phyloP scores from a whole-genome alignment of 2,113 vertebrate species.

The Cololabis saira region DNA sequence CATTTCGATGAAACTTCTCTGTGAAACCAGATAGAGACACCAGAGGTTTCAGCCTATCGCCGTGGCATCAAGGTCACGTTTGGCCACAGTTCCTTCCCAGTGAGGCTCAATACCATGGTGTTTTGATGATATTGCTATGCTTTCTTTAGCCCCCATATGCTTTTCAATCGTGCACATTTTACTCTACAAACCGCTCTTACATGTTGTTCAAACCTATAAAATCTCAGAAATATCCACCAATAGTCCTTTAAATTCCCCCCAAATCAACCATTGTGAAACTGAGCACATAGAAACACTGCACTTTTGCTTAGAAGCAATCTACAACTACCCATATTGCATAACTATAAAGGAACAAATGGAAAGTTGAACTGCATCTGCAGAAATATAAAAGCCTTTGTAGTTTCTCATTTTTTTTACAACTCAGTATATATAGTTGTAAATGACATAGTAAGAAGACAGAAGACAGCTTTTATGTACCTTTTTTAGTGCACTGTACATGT shows the following conservation, averaged over 20 bases:
- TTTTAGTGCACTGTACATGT: constrained; percentile 6
- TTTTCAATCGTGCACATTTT: constrained; percentile 21
- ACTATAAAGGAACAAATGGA: constrained; percentile 32
- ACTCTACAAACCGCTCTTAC: neutral
- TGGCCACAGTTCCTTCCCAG: constrained; percentile 17
- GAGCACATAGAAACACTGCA: constrained; percentile 21
- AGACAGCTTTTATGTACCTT: constrained; percentile 22
- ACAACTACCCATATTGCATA: constrained; percentile 37
- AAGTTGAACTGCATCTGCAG: constrained; percentile 33
- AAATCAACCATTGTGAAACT: constrained; percentile 29
- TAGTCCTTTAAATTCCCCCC: constrained; percentile 2
- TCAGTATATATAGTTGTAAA: constrained; percentile 33
- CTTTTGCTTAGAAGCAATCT: constrained; percentile 40
- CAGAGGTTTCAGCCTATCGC: constrained; percentile 13
- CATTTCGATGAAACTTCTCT: constrained; percentile 1
- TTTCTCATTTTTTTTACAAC: too few species aligned
- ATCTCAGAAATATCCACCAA: constrained; percentile 9
- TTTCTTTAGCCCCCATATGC: constrained; percentile 14
- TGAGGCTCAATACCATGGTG: constrained; percentile 40
- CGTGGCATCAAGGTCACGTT: constrained; percentile 21
- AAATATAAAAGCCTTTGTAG: too few species aligned
- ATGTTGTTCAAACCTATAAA: neutral
- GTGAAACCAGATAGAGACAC: constrained; percentile 20
- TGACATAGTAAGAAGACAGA: constrained; percentile 33
- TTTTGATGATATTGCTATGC: constrained; percentile 39